Conservation (phyloP, 2,113 vertebrate species). For the Pluvianellus socialis region DNA sequence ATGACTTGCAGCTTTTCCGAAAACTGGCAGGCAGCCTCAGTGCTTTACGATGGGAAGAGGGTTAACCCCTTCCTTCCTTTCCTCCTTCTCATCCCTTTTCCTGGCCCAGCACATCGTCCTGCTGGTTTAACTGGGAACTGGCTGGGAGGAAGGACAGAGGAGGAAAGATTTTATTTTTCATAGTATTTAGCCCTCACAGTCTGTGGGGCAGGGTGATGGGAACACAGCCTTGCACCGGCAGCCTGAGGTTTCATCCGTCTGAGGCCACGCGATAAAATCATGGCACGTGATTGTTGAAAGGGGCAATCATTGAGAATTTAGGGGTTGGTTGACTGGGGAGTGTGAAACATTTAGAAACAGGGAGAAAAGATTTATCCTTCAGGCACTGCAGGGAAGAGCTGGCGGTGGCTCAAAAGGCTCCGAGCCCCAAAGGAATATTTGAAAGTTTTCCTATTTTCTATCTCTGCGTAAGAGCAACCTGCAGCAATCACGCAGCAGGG, state of each 20-base stretch:
- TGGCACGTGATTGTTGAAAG: neutral
- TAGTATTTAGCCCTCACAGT: neutral
- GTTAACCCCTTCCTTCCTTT: constrained; percentile 13
- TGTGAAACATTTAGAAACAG: neutral
- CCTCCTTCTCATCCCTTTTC: neutral
- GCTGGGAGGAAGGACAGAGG: neutral
- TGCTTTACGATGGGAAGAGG: neutral
- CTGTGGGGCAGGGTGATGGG: neutral
- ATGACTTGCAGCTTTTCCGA: constrained; percentile 75
- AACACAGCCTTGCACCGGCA: rapidly evolving
- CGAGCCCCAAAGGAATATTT: neutral
- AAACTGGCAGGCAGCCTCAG: constrained; percentile 49
- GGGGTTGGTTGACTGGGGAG: neutral
- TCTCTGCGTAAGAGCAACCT: neutral
- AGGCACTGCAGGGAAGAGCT: neutral
- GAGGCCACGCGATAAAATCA: neutral
- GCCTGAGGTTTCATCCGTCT: neutral
- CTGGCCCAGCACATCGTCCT: rapidly evolving
- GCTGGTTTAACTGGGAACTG: neutral
- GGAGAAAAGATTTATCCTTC: neutral
- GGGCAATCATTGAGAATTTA: neutral
- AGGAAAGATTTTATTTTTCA: neutral
- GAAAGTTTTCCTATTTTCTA: constrained; percentile 15
- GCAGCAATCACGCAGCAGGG: neutral
- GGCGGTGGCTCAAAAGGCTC: neutral